Evolutionary conservation across 2,113 vertebrate species (phyloP), one percentile per base, ranked within the genome.

Genomic region (Diadophis punctatus): DNA sequence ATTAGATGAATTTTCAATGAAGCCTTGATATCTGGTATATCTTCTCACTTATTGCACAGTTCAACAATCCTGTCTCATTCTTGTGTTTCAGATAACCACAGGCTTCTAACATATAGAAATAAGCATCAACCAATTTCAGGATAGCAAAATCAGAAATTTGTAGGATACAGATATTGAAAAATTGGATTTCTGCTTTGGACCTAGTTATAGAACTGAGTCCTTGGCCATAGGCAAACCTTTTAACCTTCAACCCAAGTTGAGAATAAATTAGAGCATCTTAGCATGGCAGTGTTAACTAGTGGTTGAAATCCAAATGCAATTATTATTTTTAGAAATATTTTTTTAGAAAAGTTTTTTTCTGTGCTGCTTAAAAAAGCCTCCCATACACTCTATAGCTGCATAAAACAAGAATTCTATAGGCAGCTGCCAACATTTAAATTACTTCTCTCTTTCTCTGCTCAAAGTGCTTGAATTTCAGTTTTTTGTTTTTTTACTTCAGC

Each of bases 381-480:
- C 10, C 25, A 16, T 30, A 39, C 6, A 52, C 6, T 20, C 48
- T 51, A 68, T 53, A 49, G 6, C 49, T 52, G 27, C 74, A 80
- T 53, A 25, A 46, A 39, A 55, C n/a, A 84, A 80, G 8, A 16
- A n/a, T 39, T 4, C 5, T 86, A 34, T 34, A 20, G 46, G 9
- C 20, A 30, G 23, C 39, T 86, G 25, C 23, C 34, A 86, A 30
- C 20, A 22, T n/a, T 86, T 74, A 51, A 63, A 49, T 48, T 18
- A 49, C 16, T 46, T 86, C 85, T 48, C 23, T 27, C 9, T 23
- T 18, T 87, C 39, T 16, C 23, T 25, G 11, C 2, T 0, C 0
- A 92, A 60, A 30, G 4, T 43, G 22, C 53, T 85, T 49, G 10
- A 87, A 51, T 92, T 89, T 93, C 25, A 52, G 0, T 0, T 0